phyloP scores from a whole-genome alignment of 2,113 vertebrate species.

The Ictalurus punctatus region DNA sequence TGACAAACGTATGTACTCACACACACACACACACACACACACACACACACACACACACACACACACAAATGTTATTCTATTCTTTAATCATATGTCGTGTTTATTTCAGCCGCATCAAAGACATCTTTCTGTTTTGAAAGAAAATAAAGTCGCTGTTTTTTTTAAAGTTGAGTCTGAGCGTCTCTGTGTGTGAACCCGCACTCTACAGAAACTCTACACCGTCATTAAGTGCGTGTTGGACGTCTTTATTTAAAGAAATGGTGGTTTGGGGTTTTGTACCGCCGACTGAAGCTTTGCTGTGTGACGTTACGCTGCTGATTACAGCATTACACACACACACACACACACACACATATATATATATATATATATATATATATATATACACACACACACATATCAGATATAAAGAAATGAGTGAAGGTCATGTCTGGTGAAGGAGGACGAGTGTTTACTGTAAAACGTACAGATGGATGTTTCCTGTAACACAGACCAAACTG shows the following conservation, averaged over 20 bases:
- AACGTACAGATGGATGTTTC: background rate
- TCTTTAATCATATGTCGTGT: background rate
- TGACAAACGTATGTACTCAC: background rate
- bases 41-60: background rate
- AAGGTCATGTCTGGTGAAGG: background rate
- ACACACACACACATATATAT: background rate
- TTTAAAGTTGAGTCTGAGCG: background rate
- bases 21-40: background rate
- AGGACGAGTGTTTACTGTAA: background rate
- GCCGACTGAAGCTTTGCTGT: background rate
- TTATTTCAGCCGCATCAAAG: background rate
- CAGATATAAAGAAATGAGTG: background rate
- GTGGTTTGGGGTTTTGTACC: background rate
- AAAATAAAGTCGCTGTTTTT: background rate
- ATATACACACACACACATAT: background rate
- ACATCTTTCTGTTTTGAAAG: background rate
- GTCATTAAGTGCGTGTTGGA: constrained; percentile 59
- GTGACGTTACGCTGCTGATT: background rate
- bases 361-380: too few species aligned
- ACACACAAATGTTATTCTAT: background rate
- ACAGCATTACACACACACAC: background rate
- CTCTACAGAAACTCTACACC: constrained; percentile 55
- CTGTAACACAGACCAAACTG: background rate
- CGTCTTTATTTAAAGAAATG: constrained; percentile 21
- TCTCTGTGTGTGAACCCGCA: background rate